Conservation (phyloP, 2,888 invertebrate species). For the Papilio elwesi region DNA sequence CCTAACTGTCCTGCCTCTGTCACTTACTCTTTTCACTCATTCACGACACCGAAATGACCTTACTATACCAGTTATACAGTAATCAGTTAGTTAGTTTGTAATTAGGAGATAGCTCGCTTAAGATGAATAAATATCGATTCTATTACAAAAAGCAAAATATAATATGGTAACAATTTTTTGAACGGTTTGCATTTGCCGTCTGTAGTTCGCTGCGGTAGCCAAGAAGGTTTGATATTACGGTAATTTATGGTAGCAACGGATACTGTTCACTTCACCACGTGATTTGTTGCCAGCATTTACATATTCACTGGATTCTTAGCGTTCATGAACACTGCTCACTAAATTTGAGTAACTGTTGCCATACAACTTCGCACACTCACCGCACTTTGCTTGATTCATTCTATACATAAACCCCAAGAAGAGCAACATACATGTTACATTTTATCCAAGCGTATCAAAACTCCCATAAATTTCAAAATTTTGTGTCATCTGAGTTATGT, state of each 20-base stretch:
- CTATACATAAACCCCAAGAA: background rate
- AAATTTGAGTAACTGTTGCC: constrained; percentile 22
- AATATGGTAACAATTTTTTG: too few species aligned
- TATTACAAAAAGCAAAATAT: too few species aligned
- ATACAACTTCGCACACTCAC: constrained; percentile 16
- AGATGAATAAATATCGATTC: too few species aligned
- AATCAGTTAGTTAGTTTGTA: too few species aligned
- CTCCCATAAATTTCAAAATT: constrained; percentile 12
- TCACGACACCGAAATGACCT: too few species aligned
- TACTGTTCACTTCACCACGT: constrained; percentile 34
- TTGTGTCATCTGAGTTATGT: background rate
- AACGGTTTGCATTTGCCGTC: background rate
- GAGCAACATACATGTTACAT: background rate
- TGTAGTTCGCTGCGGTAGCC: constrained; percentile 17
- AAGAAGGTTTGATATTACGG: constrained; percentile 26
- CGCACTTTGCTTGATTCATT: constrained; percentile 35
- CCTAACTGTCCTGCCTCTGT: too few species aligned
- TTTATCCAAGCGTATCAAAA: background rate
- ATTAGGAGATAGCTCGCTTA: too few species aligned
- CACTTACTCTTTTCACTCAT: too few species aligned
- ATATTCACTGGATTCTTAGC: constrained; percentile 23
- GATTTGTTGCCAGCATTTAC: constrained; percentile 36
- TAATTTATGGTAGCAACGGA: constrained; percentile 32
- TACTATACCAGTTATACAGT: too few species aligned
- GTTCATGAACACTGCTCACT: constrained; percentile 19